Evolutionary conservation across 2,888 invertebrate genomes (phyloP), one percentile per base, ranked within the genome.

Genomic region (Cistogaster globosa): DNA sequence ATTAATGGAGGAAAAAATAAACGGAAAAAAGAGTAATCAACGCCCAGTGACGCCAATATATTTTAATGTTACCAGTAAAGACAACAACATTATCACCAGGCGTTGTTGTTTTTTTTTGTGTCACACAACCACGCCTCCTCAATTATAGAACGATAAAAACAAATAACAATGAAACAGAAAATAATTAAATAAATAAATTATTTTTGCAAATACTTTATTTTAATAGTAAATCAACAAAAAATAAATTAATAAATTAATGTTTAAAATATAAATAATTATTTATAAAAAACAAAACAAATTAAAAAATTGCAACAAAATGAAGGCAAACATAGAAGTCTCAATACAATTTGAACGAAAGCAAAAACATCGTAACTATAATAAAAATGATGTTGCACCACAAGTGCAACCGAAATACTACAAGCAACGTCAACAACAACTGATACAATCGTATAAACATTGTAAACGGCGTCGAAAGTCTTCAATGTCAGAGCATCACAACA

Each of bases 101-200:
- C 75, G 65, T 75, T 51, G 65, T 45, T 26, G n/a, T n/a, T 26
- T 26, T 26, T 14, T 60, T 36, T 57, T 22, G 65, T 83, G 71
- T 72, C 82, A 72, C 8, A n/a, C 65, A 77, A 60, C 76, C 82
- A 77, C 82, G 76, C 76, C 82, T 72, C 71, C 65, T 53, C 58
- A 83, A 83, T 71, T 72, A 83, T 77, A 71, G 76, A 81, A 67
- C 63, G 65, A 83, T 77, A 83, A 82, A 53, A 82, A 71, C 51
- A 69, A 71, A 71, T 69, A 83, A 71, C 72, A 58, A 77, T 72
- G 51, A 77, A 71, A 32, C 45, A 69, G 57, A 72, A 78, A 79
- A 67, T 45, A 38, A 82, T 90, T 89, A 89, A 91, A 88, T 88
- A 91, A 91, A 88, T 88, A 90, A 90, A 91, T 90, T 48, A 16